Conservation (phyloP, 1,140 invertebrate species). For the Ganaspis sp. region DNA sequence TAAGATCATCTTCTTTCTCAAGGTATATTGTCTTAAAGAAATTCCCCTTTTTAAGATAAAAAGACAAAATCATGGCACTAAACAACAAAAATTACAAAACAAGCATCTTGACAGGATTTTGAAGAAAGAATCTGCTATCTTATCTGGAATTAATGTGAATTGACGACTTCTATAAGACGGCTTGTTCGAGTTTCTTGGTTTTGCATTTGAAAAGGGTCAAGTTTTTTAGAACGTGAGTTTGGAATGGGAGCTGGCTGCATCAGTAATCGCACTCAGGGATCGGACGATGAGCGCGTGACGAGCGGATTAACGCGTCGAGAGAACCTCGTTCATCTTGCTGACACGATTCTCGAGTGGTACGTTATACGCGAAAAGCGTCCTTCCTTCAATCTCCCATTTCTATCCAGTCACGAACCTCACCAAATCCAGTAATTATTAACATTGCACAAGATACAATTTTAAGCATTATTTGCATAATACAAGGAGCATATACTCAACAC, state of each 20-base stretch:
- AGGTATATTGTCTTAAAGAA: too few relatives aligned
- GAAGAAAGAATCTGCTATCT: not conserved
- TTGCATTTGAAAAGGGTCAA: not conserved
- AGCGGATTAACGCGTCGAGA: conserved; percentile 21
- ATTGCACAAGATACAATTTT: not conserved
- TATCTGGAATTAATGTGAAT: not conserved
- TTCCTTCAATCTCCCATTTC: not conserved
- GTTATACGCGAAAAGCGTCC: not conserved
- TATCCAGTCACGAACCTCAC: not conserved
- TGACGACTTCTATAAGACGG: not conserved
- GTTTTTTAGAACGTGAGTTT: conserved; percentile 1
- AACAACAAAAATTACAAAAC: too few relatives aligned
- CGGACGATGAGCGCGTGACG: conserved; percentile 10
- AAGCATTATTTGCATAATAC: not conserved
- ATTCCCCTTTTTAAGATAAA: too few relatives aligned
- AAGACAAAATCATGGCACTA: too few relatives aligned
- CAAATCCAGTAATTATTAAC: not conserved
- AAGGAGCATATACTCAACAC: too few relatives aligned
- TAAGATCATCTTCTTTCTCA: too few relatives aligned
- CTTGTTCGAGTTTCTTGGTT: not conserved
- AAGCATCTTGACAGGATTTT: too few relatives aligned
- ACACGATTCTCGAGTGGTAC: conserved; percentile 15
- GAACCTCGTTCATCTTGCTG: conserved; percentile 15
- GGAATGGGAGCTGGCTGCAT: not conserved
- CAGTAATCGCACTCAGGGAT: conserved; percentile 2